phyloP scores from a whole-genome alignment of 2,113 vertebrate genomes.

The Lagenorhynchus albirostris region DNA sequence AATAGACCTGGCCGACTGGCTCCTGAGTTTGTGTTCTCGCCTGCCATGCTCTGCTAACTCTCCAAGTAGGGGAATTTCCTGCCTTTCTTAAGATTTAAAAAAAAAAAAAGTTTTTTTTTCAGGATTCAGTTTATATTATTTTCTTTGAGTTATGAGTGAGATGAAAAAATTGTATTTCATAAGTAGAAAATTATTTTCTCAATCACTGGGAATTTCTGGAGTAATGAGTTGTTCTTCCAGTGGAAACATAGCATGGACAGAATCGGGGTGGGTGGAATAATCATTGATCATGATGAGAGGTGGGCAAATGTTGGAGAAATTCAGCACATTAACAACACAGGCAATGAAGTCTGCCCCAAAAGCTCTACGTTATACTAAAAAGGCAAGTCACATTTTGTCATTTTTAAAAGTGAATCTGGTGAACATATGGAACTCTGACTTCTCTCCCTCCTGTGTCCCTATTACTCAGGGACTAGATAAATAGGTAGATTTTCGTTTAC shows the following conservation, averaged over 20 bases:
- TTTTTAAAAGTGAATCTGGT: conserved; percentile 1
- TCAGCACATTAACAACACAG: not conserved
- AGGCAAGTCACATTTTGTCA: not conserved
- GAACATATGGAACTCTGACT: not conserved
- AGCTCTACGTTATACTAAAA: not conserved
- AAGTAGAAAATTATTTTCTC: conserved; percentile 20
- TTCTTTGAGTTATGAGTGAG: conserved; percentile 9
- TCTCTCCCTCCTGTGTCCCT: not conserved
- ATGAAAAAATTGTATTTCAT: not conserved
- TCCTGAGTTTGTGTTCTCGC: not conserved
- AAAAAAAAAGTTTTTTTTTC: not conserved
- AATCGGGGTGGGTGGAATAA: not conserved
- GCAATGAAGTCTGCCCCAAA: not conserved
- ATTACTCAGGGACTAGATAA: not conserved
- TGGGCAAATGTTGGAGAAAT: not conserved
- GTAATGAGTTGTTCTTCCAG: not conserved
- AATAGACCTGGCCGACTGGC: not conserved
- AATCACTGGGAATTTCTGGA: conserved; percentile 11
- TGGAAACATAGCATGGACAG: not conserved
- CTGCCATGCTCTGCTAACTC: not conserved
- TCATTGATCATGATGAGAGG: not conserved
- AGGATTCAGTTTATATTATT: not conserved
- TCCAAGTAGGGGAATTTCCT: not conserved
- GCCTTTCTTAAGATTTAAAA: not conserved
- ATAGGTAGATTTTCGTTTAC: not conserved